Conservation (phyloP, 23 tunicate species). For the Styela plicata region DNA sequence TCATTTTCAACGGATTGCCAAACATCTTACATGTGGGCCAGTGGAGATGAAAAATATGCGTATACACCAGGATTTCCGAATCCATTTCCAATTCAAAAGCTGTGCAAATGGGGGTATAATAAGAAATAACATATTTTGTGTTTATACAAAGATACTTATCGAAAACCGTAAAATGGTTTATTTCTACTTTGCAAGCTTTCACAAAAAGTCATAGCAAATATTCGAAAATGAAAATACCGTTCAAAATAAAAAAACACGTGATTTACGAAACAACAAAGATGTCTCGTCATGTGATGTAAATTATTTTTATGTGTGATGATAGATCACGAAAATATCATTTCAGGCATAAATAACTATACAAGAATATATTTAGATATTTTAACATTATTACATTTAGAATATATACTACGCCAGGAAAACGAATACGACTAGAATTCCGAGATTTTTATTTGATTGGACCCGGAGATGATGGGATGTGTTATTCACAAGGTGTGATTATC, state of each 20-base stretch:
- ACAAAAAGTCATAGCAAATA: background rate
- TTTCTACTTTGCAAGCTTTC: background rate
- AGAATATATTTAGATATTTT: too few relatives aligned
- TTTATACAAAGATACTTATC: too few relatives aligned
- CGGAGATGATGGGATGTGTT: conserved; percentile 45
- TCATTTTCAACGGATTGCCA: conserved; percentile 35
- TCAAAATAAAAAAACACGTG: background rate
- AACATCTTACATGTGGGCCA: conserved; percentile 45
- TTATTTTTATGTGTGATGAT: too few relatives aligned
- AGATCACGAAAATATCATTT: too few relatives aligned
- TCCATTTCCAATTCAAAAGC: conserved; percentile 45
- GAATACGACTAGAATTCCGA: conserved; percentile 68
- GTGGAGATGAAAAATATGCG: conserved; percentile 17
- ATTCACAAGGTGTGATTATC: conserved; percentile 53
- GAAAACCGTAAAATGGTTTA: background rate
- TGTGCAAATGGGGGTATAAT: conserved; percentile 67
- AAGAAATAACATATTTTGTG: background rate
- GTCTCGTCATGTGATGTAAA: background rate
- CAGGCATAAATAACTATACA: too few relatives aligned
- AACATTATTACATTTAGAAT: conserved; percentile 30
- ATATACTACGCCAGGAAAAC: conserved; percentile 37
- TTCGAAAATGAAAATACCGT: background rate
- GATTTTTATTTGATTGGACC: conserved; percentile 85
- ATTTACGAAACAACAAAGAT: background rate
- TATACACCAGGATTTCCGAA: conserved; percentile 58